Conservation (phyloP, 2,888 invertebrate genomes). For the Serrognathus titanus region DNA sequence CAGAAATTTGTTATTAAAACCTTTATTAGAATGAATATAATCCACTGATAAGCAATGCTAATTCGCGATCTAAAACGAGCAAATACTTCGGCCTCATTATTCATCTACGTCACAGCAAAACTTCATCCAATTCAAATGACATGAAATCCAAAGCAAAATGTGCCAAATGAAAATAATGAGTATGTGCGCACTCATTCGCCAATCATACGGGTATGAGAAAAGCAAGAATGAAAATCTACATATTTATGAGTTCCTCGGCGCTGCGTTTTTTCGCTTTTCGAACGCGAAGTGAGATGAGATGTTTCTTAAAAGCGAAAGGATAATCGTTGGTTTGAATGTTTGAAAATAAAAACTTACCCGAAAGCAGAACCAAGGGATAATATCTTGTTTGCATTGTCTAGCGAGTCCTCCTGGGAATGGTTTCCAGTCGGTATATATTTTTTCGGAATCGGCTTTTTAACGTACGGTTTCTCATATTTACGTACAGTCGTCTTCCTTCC, state of each 20-base stretch:
- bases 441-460: slow-evolving; percentile 77
- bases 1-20: no score
- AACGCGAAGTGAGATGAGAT: slow-evolving; percentile 1
- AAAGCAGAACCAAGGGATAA: slow-evolving; percentile 74
- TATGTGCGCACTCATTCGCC: slow-evolving; percentile 10
- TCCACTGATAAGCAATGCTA: neutral
- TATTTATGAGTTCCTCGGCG: neutral
- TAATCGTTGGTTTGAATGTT: neutral
- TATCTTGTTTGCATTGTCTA: slow-evolving; percentile 80
- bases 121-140: slow-evolving; percentile 4
- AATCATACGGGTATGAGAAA: neutral
- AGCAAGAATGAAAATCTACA: neutral
- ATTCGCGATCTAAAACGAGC: slow-evolving; percentile 1
- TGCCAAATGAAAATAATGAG: slow-evolving; percentile 11
- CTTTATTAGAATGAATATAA: neutral
- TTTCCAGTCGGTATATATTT: slow-evolving; percentile 70
- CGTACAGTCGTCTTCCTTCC: slow-evolving; percentile 87
- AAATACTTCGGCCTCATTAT: slow-evolving; percentile 1
- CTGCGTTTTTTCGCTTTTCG: neutral
- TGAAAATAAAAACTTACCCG: slow-evolving; percentile 57
- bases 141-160: slow-evolving; percentile 5
- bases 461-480: slow-evolving; percentile 85
- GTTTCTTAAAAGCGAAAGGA: neutral
- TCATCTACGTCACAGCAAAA: neutral
- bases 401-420: slow-evolving; percentile 73